Conservation (phyloP, 2,888 invertebrate species). For the Chrysotoxum bicinctum region DNA sequence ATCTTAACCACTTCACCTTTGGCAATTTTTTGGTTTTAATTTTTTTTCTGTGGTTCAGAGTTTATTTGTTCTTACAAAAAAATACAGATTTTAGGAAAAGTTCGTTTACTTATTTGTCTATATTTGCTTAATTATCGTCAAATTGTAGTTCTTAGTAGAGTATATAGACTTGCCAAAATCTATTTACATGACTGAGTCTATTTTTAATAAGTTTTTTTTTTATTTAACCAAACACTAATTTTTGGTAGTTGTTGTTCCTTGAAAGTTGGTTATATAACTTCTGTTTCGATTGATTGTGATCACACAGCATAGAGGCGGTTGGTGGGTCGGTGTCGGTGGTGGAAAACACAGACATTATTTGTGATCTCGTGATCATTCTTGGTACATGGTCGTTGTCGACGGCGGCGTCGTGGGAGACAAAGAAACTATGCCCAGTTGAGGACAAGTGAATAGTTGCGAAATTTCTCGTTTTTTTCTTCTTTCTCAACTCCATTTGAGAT, state of each 20-base stretch:
- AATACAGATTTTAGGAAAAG: slow-evolving; percentile 7
- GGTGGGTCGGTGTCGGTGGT: slow-evolving; percentile 18
- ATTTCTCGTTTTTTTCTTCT: slow-evolving; percentile 17
- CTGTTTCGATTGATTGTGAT: slow-evolving; percentile 28
- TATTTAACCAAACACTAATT: slow-evolving; percentile 20
- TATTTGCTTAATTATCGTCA: slow-evolving; percentile 23
- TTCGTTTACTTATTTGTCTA: neutral
- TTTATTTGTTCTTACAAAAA: slow-evolving; percentile 22
- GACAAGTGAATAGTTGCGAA: slow-evolving; percentile 23
- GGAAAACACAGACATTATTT: slow-evolving; percentile 5
- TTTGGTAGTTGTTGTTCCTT: slow-evolving; percentile 45
- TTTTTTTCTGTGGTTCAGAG: neutral
- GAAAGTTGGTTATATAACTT: slow-evolving; percentile 60
- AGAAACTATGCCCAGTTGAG: slow-evolving; percentile 57
- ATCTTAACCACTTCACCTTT: slow-evolving; percentile 18
- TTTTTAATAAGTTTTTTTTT: slow-evolving; percentile 37
- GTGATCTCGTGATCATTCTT: slow-evolving; percentile 29
- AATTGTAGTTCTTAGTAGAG: slow-evolving; percentile 18
- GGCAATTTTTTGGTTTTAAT: neutral
- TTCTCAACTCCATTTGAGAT: slow-evolving; percentile 20
- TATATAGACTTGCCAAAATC: slow-evolving; percentile 37
- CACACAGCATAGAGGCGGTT: slow-evolving; percentile 2
- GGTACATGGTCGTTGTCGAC: slow-evolving; percentile 38
- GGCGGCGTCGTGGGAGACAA: slow-evolving; percentile 19
- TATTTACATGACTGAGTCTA: slow-evolving; percentile 34